A percentile compares a stretch with the other conserved stretches of the same genome.
These are phyloP conservation scores for Campylorhamphus procurvoides DNA, from an alignment of 2,113 vertebrate genomes.

Conservation along the genomic window DNA sequence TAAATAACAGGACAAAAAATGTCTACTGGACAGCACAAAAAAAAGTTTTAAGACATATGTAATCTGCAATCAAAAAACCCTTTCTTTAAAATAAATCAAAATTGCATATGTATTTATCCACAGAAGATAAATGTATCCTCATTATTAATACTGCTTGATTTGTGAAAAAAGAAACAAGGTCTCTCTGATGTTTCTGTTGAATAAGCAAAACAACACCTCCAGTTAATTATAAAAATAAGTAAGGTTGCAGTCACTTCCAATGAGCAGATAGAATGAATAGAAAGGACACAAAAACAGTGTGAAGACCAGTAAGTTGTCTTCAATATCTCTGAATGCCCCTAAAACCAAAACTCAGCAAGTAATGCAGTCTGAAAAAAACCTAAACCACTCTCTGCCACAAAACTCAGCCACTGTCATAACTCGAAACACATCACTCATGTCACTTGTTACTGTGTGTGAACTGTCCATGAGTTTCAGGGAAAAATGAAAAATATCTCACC, in stretches of 20 bases:
- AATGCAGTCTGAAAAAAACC: not conserved
- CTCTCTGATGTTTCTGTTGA: not conserved
- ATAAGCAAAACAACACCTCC: not conserved
- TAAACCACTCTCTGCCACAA: accelerated
- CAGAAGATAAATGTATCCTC: not conserved
- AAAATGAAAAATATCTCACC: conserved; percentile 71
- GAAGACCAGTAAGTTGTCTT: not conserved
- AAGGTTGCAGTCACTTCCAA: not conserved
- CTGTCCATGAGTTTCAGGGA: accelerated
- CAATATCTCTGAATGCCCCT: not conserved
- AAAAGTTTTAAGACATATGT: not conserved
- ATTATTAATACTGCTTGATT: not conserved
- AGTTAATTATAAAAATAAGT: not conserved
- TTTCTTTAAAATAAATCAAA: not conserved
- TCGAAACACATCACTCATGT: not conserved
- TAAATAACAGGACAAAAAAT: not conserved
- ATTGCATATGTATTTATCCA: not conserved
- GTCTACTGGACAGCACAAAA: not conserved
- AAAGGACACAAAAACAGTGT: not conserved
- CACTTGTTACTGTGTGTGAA: not conserved
- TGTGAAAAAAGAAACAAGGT: not conserved
- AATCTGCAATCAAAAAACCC: not conserved
- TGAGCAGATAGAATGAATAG: not conserved
- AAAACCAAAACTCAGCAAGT: not conserved
- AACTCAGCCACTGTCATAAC: not conserved